Evolutionary conservation across 2,888 invertebrate species (phyloP).

Genomic region (Limenitis camilla): DNA sequence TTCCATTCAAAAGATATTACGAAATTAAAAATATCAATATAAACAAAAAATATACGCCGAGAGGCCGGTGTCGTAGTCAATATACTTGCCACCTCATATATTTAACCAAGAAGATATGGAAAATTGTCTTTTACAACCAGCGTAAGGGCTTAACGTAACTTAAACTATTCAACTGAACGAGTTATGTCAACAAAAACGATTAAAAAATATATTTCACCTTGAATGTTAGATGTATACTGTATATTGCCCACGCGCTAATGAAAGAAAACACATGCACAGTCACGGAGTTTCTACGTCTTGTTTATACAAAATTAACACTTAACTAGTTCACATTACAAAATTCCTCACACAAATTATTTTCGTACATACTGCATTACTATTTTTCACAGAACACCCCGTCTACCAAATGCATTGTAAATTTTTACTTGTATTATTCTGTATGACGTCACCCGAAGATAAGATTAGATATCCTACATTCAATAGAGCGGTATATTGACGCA

Average conservation of each 20-base stretch:
- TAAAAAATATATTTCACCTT: slow-evolving; percentile 21
- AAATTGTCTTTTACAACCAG: too few species aligned
- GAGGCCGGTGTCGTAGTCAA: too few species aligned
- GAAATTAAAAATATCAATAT: too few species aligned
- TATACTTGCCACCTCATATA: too few species aligned
- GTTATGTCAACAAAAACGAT: slow-evolving; percentile 14
- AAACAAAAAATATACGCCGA: too few species aligned
- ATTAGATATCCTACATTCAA: slow-evolving; percentile 44
- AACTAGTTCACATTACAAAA: slow-evolving; percentile 4
- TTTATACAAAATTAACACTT: slow-evolving; percentile 10
- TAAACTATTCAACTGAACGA: not conserved
- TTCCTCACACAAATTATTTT: slow-evolving; percentile 6
- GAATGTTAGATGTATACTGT: slow-evolving; percentile 4
- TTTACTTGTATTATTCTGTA: slow-evolving; percentile 21
- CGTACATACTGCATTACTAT: slow-evolving; percentile 4
- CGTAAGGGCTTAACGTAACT: too few species aligned
- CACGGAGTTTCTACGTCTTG: not conserved
- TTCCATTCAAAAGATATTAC: too few species aligned
- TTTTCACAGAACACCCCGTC: not conserved
- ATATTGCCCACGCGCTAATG: slow-evolving; percentile 2
- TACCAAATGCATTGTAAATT: slow-evolving; percentile 20
- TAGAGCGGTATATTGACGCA: slow-evolving; percentile 41
- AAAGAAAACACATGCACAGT: slow-evolving; percentile 9
- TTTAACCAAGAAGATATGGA: too few species aligned
- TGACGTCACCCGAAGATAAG: slow-evolving; percentile 60